Conservation (phyloP, 2,113 vertebrate species). For the Rana temporaria region DNA sequence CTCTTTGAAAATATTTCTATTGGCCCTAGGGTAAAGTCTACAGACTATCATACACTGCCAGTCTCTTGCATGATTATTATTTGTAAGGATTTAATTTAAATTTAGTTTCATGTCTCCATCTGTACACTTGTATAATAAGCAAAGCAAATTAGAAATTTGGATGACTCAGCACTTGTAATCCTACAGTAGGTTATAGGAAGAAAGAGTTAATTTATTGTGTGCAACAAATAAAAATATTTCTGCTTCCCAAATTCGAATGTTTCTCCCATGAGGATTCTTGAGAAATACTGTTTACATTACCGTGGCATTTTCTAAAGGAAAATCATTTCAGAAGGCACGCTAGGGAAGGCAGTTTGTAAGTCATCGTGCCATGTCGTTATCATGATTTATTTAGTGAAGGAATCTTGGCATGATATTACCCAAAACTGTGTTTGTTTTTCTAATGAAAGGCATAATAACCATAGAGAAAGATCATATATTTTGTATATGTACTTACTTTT, state of each 20-base stretch:
- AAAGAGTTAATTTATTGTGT: constrained; percentile 20
- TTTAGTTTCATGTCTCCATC: too few relatives aligned
- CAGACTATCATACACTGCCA: too few relatives aligned
- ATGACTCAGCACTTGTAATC: too few relatives aligned
- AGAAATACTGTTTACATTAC: constrained; percentile 44
- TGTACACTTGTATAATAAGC: too few relatives aligned
- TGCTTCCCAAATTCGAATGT: constrained; percentile 9
- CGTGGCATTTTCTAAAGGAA: constrained; percentile 28
- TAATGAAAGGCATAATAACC: constrained; percentile 8
- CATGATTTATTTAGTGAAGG: constrained; percentile 30
- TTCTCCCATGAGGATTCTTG: constrained; percentile 25
- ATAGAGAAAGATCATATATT: neutral
- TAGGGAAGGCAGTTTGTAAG: constrained; percentile 33
- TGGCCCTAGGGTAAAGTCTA: too few relatives aligned
- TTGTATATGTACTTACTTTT: neutral
- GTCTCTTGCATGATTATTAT: too few relatives aligned
- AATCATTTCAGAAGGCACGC: constrained; percentile 28
- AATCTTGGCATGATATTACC: constrained; percentile 1
- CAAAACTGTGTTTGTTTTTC: constrained; percentile 10
- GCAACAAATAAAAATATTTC: constrained; percentile 33
- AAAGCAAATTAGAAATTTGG: too few relatives aligned
- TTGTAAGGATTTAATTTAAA: too few relatives aligned
- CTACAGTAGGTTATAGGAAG: neutral
- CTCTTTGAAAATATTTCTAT: too few relatives aligned
- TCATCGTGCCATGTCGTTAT: constrained; percentile 16